phyloP scores from a whole-genome alignment of 2,113 vertebrate species.

The Nicator chloris region DNA sequence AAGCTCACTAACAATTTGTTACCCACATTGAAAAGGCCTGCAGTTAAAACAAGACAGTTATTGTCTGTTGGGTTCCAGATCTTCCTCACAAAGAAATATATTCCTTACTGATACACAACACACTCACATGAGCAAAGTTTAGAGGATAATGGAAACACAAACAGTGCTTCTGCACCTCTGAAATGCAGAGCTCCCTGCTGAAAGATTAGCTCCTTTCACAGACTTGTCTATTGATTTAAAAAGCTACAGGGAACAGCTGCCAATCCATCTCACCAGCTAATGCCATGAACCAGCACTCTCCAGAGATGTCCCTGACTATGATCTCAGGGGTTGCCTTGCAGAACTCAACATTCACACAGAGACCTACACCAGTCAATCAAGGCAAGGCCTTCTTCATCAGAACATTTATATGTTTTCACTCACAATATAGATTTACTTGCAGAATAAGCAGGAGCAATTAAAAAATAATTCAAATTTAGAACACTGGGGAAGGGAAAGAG shows the following conservation, averaged over 20 bases:
- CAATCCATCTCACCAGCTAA: not conserved
- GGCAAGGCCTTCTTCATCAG: not conserved
- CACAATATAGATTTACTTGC: not conserved
- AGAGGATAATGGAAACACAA: not conserved
- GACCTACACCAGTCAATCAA: not conserved
- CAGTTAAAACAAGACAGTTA: slow-evolving; percentile 17
- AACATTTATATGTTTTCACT: not conserved
- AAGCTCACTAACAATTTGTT: slow-evolving; percentile 92
- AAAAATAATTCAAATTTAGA: not conserved
- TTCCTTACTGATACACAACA: not conserved
- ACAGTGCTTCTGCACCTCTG: not conserved
- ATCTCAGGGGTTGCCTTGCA: not conserved
- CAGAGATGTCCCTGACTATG: not conserved
- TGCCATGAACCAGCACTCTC: not conserved
- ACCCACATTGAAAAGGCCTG: slow-evolving; percentile 96
- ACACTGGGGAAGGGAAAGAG: not conserved
- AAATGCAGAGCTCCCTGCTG: not conserved
- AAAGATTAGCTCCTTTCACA: not conserved
- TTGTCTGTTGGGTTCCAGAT: not conserved
- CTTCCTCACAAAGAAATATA: not conserved
- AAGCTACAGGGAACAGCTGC: not conserved
- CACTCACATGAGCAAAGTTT: accelerated
- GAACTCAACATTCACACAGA: not conserved
- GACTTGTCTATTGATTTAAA: not conserved
- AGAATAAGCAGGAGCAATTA: not conserved